Evolutionary conservation across 2,113 vertebrate genomes (phyloP).

Genomic region (Orthochromis indermauri): DNA sequence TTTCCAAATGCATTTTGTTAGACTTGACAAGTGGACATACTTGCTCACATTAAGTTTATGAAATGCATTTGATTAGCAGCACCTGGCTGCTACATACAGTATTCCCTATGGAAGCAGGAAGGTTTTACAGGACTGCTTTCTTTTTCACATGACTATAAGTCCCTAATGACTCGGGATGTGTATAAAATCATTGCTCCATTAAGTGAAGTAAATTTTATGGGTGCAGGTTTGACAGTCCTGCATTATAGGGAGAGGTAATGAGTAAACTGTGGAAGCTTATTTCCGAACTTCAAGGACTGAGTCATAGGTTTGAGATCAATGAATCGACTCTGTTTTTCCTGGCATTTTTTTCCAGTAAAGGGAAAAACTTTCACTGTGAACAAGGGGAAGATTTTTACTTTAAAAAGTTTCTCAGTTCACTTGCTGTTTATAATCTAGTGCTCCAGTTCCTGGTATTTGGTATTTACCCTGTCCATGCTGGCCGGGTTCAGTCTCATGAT

Average conservation of each 20-base stretch:
- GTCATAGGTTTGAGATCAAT: neutral
- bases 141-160: neutral
- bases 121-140: fast-evolving
- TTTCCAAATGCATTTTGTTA: neutral
- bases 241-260: neutral
- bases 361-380: neutral
- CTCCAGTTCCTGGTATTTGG: neutral
- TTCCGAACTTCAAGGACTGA: fast-evolving
- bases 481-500: constrained; percentile 90
- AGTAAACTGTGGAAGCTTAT: neutral
- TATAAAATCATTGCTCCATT: fast-evolving
- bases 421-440: neutral
- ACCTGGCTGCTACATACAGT: neutral
- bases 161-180: neutral
- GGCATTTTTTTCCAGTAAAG: neutral
- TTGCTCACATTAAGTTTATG: neutral
- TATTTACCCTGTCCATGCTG: constrained; percentile 89
- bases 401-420: neutral
- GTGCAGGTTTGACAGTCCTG: neutral
- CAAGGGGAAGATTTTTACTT: neutral
- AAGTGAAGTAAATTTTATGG: neutral
- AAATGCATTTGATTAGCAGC: neutral
- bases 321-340: neutral
- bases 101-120: neutral
- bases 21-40: neutral